Evolutionary conservation across 2,888 invertebrate species (phyloP), one percentile per base, ranked within the genome.

Genomic region (Eristalis pertinax): DNA sequence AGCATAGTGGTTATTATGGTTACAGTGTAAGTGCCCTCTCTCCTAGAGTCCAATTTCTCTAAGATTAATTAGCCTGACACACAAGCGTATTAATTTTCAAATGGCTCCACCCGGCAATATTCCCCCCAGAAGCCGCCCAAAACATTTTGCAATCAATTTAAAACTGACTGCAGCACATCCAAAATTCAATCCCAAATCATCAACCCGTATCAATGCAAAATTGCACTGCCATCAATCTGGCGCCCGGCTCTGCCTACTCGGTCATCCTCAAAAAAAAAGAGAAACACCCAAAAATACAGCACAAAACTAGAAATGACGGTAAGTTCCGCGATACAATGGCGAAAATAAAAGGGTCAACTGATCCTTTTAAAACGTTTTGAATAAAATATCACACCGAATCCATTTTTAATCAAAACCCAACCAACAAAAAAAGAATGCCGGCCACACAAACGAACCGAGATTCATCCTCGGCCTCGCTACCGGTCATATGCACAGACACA

Each of bases 371-470:
- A 73, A 65, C 84, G 69, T 87, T 84, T 87, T 84, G 80, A 84
- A 83, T 87, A 84, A 84, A 87, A 87, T 80, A 87, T 87, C 83
- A 65, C 87, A 87, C 79, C 73, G 84, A 84, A 87, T 84, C 38
- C 80, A 77, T 87, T 87, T 87, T 87, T 83, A 87, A 87, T 80
- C 87, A 84, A 76, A 83, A 74, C 69, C 67, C 24, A 73, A 78
- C 68, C 15, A 63, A 67, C 50, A 56, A 79, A 63, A 24, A 24
- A 50, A 22, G 41, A 32, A 56, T 50, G 29, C 26, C 26, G 60
- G n/a, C 35, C 60, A 13, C 38, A 32, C 50, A 41, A 56, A 22
- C 41, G 63, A 72, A 63, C 76, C 64, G 76, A 73, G 63, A 83
- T 41, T 70, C 65, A 72, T 82, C 24, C 60, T 58, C 13, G 32